Percentiles rank a stretch among this genome's conserved stretches.
Evolutionary conservation across 2,113 vertebrate genomes (phyloP).

Genomic region (Procapra przewalskii): DNA sequence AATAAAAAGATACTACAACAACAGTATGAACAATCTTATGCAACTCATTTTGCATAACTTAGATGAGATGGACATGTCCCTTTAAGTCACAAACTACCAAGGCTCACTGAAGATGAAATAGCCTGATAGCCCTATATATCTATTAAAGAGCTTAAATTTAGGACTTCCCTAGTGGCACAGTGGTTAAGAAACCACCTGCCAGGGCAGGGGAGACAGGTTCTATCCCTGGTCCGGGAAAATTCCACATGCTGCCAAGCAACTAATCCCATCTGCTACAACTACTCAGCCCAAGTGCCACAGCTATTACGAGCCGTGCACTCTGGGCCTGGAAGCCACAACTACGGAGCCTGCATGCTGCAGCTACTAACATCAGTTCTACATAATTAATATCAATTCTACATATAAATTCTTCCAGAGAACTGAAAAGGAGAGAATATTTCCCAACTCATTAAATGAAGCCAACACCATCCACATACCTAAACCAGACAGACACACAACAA

Average conservation of each 20-base stretch:
- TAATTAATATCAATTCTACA: neutral
- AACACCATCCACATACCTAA: neutral
- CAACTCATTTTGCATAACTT: neutral
- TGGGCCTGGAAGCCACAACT: neutral
- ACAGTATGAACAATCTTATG: neutral
- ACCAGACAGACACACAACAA: neutral
- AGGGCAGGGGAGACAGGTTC: neutral
- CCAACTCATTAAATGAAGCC: neutral
- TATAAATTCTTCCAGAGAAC: neutral
- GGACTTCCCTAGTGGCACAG: neutral
- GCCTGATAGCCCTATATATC: neutral
- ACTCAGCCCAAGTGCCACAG: neutral
- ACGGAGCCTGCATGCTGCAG: neutral
- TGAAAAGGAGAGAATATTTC: neutral
- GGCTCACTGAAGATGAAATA: neutral
- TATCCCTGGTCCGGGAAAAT: neutral
- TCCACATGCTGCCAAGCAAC: neutral
- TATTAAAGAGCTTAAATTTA: neutral
- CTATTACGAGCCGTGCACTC: accelerated
- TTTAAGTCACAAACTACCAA: neutral
- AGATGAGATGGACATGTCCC: neutral
- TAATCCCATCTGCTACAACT: neutral
- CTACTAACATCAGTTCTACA: neutral
- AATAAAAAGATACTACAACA: neutral
- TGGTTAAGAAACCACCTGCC: neutral